Base-by-base conservation (phyloP, 2,888 invertebrate genomes). In the Sicus ferrugineus region DNA sequence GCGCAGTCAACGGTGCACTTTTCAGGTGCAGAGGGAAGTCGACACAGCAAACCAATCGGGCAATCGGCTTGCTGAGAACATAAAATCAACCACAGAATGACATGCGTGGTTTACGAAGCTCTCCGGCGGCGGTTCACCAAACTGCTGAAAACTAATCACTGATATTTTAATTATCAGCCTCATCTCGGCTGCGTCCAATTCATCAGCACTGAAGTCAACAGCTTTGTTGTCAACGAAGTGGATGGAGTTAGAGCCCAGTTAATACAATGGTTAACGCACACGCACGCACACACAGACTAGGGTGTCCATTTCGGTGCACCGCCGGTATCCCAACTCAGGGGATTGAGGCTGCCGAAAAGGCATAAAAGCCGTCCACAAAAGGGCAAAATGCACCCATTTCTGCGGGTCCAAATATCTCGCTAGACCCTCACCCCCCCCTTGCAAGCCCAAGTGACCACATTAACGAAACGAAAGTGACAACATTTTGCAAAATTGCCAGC, bases 401-500 rank as follows among this genome's bases (percentile, higher is more conserved):
- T 26, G 26, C 42, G n/a, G 14, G 30, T 26, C 46, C n/a, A 9
- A n/a, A 34, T 16, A 26, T 62, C n/a, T n/a, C 21, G 59, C 31
- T 34, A 34, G 42, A 46, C 62, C 16, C 14, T 54, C 54, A 19
- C 14, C n/a, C 59, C 9, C 19, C 1, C 59, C 3, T 34, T 59
- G 21, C n/a, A 38, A n/a, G 34, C 2, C 7, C 38, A 56, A 66
- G 38, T 56, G 66, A 54, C 56, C 26, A 56, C 56, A 46, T 66
- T 66, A 42, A 56, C 34, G 54, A 54, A 58, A 59, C 67, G 59
- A 67, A 59, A 67, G 23, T 59, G 58, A 59, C 46, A 67, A 48
- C 59, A 30, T 59, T 67, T 67, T 67, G 67, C 46, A 67, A 30
- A 59, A 67, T 58, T 58, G 67, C 67, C 67, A 67, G 46, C 59